Conservation (phyloP, 2,113 vertebrate species). For the Vombatus ursinus region DNA sequence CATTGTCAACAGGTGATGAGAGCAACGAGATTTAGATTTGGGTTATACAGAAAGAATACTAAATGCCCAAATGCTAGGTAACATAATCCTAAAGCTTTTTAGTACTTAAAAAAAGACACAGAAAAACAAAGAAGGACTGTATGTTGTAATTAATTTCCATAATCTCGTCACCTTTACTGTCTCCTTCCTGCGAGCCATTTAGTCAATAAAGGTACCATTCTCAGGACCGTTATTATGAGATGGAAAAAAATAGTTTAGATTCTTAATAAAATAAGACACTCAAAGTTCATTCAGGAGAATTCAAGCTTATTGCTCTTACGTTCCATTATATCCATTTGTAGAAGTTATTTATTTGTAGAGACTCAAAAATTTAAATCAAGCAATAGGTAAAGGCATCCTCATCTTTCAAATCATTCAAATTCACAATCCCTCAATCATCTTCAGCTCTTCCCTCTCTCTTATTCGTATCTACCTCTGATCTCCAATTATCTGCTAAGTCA, state of each 20-base stretch:
- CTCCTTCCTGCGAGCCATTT: constrained; percentile 59
- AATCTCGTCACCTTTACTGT: constrained; percentile 74
- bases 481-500: background rate
- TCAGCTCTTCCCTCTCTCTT: background rate
- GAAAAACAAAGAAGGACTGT: constrained; percentile 59
- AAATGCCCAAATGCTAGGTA: constrained; percentile 69
- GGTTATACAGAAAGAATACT: constrained; percentile 58
- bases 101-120: background rate
- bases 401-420: background rate
- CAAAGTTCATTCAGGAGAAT: constrained; percentile 13
- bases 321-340: constrained; percentile 8
- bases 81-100: constrained; percentile 67
- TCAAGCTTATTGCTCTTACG: background rate
- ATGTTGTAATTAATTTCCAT: constrained; percentile 79
- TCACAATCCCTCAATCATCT: background rate
- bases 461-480: background rate
- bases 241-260: background rate
- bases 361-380: background rate
- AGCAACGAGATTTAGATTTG: constrained; percentile 62
- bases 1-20: constrained; percentile 85
- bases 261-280: constrained; percentile 10
- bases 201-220: constrained; percentile 52
- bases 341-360: background rate
- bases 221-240: background rate
- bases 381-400: background rate